These are phyloP conservation scores for Phalacrocorax pelagicus DNA, from an alignment of 2,113 vertebrate genomes.

Conservation along the genomic window DNA sequence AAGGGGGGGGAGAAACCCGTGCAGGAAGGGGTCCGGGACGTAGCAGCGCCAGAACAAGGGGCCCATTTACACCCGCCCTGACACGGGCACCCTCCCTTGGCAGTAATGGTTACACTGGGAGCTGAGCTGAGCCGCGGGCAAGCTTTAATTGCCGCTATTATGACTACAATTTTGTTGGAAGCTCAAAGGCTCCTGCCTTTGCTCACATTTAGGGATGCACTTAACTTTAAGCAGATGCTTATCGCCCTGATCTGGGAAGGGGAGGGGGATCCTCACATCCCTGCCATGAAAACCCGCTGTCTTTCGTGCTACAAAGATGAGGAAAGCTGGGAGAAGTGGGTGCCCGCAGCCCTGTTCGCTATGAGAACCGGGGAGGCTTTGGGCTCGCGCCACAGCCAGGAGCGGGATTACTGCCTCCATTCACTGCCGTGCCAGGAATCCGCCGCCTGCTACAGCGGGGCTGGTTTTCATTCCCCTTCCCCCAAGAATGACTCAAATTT, in stretches of 20 bases:
- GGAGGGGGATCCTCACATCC: background rate
- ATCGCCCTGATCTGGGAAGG: background rate
- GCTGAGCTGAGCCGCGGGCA: background rate
- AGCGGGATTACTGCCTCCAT: background rate
- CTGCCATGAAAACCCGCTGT: fast-evolving
- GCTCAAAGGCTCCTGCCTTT: background rate
- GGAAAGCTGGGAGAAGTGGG: background rate
- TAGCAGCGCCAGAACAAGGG: background rate
- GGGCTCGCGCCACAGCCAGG: background rate
- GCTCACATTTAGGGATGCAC: background rate
- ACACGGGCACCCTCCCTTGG: background rate
- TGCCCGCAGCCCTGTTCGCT: background rate
- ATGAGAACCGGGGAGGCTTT: background rate
- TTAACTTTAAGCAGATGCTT: background rate
- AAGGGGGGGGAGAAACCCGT: fast-evolving
- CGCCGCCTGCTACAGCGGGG: background rate
- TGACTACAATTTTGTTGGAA: background rate
- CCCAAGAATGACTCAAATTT: background rate
- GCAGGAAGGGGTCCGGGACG: background rate
- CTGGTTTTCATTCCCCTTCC: background rate
- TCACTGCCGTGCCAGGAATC: background rate
- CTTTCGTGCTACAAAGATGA: fast-evolving
- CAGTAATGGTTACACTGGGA: background rate
- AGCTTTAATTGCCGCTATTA: background rate
- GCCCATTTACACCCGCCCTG: background rate